A percentile compares a stretch with the other conserved stretches of the same genome.
These are phyloP conservation scores for Sinohyriopsis cumingii DNA, from an alignment of 2,888 invertebrate genomes.

Conservation along the genomic window DNA sequence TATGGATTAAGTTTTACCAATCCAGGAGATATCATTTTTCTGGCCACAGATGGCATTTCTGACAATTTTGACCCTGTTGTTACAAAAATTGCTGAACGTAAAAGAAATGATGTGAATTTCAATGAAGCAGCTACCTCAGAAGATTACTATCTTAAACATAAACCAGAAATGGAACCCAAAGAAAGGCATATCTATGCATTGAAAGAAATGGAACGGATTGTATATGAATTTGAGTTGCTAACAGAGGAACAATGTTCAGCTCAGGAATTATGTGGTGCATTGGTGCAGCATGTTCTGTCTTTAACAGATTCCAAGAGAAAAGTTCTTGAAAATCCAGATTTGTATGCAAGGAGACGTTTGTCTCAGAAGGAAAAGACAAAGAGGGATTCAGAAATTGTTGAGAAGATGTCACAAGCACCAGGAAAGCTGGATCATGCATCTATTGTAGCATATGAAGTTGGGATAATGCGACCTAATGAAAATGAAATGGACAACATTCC, in stretches of 20 bases:
- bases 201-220: conserved; percentile 73
- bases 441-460: conserved; percentile 85
- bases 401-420: conserved; percentile 84
- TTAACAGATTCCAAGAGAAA: conserved; percentile 87
- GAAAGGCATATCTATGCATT: conserved; percentile 86
- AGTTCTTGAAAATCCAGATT: conserved; percentile 81
- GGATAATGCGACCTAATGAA: conserved; percentile 59
- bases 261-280: conserved; percentile 69
- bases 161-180: conserved; percentile 68
- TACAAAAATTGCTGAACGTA: conserved; percentile 83
- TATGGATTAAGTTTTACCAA: conserved; percentile 87
- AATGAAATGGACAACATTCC: conserved; percentile 56
- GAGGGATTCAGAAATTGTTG: conserved; percentile 76
- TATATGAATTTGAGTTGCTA: conserved; percentile 70
- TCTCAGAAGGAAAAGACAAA: conserved; percentile 63
- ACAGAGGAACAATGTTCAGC: conserved; percentile 68
- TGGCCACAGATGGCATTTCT: conserved; percentile 91
- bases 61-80: conserved; percentile 95
- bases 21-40: conserved; percentile 86
- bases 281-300: conserved; percentile 69
- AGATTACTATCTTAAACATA: conserved; percentile 38
- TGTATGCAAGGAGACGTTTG: conserved; percentile 65
- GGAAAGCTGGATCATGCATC: conserved; percentile 93
- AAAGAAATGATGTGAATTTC: conserved; percentile 7
- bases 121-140: conserved; percentile 35